Base-by-base conservation (phyloP, 2,888 invertebrate species). In the Stenodera caucasica region DNA sequence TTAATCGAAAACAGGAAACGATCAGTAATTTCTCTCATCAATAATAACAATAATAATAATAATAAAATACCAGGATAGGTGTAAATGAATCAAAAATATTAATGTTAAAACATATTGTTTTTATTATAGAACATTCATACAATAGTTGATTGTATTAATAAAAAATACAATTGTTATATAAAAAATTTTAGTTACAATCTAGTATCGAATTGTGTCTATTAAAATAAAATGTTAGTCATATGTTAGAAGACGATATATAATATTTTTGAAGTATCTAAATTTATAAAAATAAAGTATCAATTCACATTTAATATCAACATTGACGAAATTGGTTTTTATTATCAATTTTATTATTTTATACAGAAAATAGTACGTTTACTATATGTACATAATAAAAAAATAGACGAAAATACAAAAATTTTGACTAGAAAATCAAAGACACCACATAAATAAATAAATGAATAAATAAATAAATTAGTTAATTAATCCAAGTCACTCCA, bases 301-400 rank as follows among this genome's bases (percentile, higher is more conserved):
- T 68, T 69, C 64, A 67, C 67, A 70, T 67, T 21, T 61, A 65
- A 66, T 68, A 62, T 68, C 60, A 67, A 69, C 65, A 69, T 65
- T 61, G 68, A 68, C 67, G 60, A 66, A 63, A 55, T 61, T 21
- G 9, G 18, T 45, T 45, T 11, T 21, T 21, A 45, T 45, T 45
- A 45, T 21, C 11, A 21, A 12, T 45, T 21, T 45, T 45, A 9
- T 45, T 18, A 5, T 64, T 65, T 65, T 67, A 57, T 63, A 64
- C 67, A 66, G 68, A 69, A 67, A 70, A 65, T 67, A 66, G 68
- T 68, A 70, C 68, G 66, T 64, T 66, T 67, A 70, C 21, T 45
- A 64, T 72, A 69, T 72, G 68, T 69, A 70, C 66, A 71, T 69
- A 70, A 68, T 71, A 54, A 66, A 66, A 71, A 72, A 72, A 72